A percentile compares a stretch with the other conserved stretches of the same genome.
Evolutionary conservation across 2,797 vertebrate species (phyloP).

Genomic region (Gastrophryne carolinensis): DNA sequence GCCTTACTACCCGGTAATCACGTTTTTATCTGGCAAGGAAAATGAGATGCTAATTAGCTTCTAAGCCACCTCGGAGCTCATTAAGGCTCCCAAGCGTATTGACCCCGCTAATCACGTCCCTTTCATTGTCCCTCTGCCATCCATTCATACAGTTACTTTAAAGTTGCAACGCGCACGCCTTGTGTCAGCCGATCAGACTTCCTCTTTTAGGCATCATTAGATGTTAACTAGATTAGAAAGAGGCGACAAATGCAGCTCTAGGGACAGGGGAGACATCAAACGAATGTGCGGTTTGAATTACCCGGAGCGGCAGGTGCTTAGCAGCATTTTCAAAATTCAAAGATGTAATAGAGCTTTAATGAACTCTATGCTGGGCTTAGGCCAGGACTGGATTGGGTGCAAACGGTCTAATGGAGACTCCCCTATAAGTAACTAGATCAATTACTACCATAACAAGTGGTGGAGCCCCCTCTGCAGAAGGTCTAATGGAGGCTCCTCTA

Average conservation of each 20-base stretch:
- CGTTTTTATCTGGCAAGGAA: conserved; percentile 85
- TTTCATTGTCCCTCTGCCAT: conserved; percentile 49
- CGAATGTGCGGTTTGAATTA: conserved; percentile 23
- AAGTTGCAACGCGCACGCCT: conserved; percentile 64
- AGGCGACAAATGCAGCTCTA: conserved; percentile 36
- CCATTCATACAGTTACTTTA: conserved; percentile 60
- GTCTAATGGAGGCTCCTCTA: too few species aligned
- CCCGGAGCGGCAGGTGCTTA: conserved; percentile 4
- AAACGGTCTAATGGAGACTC: too few species aligned
- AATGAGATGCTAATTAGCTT: conserved; percentile 81
- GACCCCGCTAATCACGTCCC: conserved; percentile 55
- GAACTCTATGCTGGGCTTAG: too few species aligned
- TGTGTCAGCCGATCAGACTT: conserved; percentile 63
- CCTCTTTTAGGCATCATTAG: conserved; percentile 57
- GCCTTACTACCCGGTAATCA: conserved; percentile 78
- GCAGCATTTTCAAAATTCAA: too few species aligned
- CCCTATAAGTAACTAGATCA: too few species aligned
- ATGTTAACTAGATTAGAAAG: conserved; percentile 53
- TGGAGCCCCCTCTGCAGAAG: too few species aligned
- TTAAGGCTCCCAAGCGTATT: conserved; percentile 59
- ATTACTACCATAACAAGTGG: too few species aligned
- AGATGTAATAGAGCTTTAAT: too few species aligned
- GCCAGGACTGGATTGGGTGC: too few species aligned
- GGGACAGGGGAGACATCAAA: conserved; percentile 4
- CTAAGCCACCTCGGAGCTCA: conserved; percentile 67